Percentiles rank a stretch among this genome's conserved stretches.
These are phyloP conservation scores for Tragelaphus eurycerus DNA, from an alignment of 2,797 vertebrate genomes.

Conservation along the genomic window DNA sequence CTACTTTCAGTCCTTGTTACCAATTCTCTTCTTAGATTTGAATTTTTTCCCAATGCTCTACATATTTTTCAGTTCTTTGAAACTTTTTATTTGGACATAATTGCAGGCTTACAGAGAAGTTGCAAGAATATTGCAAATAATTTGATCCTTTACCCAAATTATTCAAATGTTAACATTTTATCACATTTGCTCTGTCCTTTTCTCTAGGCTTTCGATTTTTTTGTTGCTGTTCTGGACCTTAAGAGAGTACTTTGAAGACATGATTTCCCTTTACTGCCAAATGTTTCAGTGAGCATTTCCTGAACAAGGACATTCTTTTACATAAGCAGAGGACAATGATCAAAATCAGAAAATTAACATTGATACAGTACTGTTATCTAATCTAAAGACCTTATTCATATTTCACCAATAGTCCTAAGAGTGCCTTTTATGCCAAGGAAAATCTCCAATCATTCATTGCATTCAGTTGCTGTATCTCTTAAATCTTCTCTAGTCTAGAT, in stretches of 20 bases:
- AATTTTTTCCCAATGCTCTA: neutral
- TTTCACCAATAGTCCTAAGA: constrained; percentile 7
- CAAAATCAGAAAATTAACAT: constrained; percentile 53
- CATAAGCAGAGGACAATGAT: neutral
- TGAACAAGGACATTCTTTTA: constrained; percentile 47
- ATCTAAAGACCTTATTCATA: constrained; percentile 47
- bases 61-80: neutral
- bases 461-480: neutral
- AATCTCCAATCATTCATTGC: neutral
- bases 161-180: neutral
- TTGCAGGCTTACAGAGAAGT: neutral
- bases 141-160: neutral
- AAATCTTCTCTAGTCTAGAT: neutral
- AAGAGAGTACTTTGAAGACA: neutral
- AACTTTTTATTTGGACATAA: neutral
- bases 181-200: neutral
- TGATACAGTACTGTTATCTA: constrained; percentile 49
- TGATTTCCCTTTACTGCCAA: neutral
- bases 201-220: neutral
- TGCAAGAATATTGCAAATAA: neutral
- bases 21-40: neutral
- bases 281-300: neutral
- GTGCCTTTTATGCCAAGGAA: neutral
- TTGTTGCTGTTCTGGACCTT: neutral
- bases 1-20: neutral